Conservation (phyloP, 64 coral and sea anemone species). For the Montipora capricornis region DNA sequence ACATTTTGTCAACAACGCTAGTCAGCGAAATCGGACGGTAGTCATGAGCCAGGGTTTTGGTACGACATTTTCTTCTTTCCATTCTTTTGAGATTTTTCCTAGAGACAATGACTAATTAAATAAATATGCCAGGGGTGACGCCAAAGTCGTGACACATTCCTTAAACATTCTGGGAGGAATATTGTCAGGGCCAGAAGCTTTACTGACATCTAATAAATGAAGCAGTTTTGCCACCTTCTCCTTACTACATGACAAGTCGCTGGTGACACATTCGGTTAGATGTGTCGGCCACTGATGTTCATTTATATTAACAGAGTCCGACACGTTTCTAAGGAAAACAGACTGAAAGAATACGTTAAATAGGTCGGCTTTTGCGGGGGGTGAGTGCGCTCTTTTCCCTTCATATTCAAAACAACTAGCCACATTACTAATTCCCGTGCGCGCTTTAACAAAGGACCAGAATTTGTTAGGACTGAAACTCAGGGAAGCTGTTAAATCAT, state of each 20-base stretch:
- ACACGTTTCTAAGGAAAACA: not conserved
- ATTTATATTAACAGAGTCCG: not conserved
- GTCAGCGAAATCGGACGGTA: slow-evolving; percentile 43
- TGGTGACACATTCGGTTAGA: not conserved
- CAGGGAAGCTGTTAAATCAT: slow-evolving; percentile 18
- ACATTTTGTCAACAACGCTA: slow-evolving; percentile 14
- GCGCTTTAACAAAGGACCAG: slow-evolving; percentile 45
- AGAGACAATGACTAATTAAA: slow-evolving; percentile 29
- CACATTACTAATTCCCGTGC: slow-evolving; percentile 14
- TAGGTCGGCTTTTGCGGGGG: slow-evolving; percentile 18
- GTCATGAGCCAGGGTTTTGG: slow-evolving; percentile 30
- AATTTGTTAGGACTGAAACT: slow-evolving; percentile 31
- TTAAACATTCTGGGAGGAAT: slow-evolving; percentile 37
- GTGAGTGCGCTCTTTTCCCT: slow-evolving; percentile 11
- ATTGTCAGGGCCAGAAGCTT: slow-evolving; percentile 42
- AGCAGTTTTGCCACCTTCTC: slow-evolving; percentile 47
- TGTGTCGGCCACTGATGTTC: not conserved
- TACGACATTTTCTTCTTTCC: slow-evolving; percentile 51
- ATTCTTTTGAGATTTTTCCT: slow-evolving; percentile 43
- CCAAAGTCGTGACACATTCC: slow-evolving; percentile 36
- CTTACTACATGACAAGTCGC: slow-evolving; percentile 27
- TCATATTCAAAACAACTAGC: slow-evolving; percentile 22
- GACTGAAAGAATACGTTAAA: slow-evolving; percentile 35
- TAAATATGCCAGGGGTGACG: slow-evolving; percentile 13
- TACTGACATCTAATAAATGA: not conserved